phyloP scores from a whole-genome alignment of 2,113 vertebrate genomes.

The Cygnus atratus region DNA sequence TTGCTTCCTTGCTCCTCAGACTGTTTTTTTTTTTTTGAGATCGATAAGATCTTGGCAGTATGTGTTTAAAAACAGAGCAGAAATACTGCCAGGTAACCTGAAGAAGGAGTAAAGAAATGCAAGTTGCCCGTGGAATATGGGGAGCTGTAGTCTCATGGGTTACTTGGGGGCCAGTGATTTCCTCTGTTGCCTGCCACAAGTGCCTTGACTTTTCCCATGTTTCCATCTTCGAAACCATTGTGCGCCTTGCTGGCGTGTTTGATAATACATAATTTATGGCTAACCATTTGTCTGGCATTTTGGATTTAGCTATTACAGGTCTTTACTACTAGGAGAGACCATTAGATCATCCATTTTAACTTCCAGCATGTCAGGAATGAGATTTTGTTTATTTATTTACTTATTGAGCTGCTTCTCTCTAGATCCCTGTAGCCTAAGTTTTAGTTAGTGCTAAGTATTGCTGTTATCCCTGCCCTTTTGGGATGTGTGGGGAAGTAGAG shows the following conservation, averaged over 20 bases:
- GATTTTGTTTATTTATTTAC: neutral
- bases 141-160: neutral
- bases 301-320: neutral
- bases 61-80: neutral
- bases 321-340: neutral
- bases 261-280: neutral
- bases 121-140: neutral
- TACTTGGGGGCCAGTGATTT: neutral
- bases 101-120: neutral
- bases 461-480: neutral
- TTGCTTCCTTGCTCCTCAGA: neutral
- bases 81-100: neutral
- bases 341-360: neutral
- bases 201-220: neutral
- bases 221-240: neutral
- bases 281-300: neutral
- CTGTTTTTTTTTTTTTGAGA: neutral
- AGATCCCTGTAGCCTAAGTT: neutral
- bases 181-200: neutral
- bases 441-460: neutral
- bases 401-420: neutral
- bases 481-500: accelerated
- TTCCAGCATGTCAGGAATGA: neutral
- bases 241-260: neutral
- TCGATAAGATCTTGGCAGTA: neutral